A percentile compares a stretch with the other conserved stretches of the same genome.
phyloP scores from a whole-genome alignment of 2,113 vertebrate genomes.

The Catharus fuscescens region DNA sequence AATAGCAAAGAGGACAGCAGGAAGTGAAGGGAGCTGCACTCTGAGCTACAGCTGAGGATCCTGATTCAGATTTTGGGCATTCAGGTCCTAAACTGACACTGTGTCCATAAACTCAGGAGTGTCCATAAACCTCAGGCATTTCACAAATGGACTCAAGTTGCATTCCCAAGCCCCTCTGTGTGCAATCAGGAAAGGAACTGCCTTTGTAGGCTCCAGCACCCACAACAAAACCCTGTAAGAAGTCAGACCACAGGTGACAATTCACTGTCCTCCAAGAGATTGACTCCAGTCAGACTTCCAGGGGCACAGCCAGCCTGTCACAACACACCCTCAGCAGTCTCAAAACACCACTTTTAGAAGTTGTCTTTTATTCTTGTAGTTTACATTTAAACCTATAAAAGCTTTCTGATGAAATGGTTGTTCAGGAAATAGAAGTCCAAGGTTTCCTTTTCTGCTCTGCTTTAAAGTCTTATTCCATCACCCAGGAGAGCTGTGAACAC shows the following conservation, averaged over 20 bases:
- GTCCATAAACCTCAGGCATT: background rate
- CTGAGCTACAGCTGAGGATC: background rate
- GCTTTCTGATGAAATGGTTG: background rate
- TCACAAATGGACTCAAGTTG: background rate
- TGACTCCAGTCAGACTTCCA: background rate
- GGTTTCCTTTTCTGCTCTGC: background rate
- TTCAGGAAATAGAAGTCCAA: background rate
- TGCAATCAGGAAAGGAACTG: background rate
- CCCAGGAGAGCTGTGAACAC: background rate
- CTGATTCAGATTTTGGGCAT: background rate
- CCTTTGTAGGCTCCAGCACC: background rate
- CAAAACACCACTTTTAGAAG: background rate
- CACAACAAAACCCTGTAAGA: background rate
- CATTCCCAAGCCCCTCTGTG: background rate
- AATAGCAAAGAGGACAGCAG: accelerated
- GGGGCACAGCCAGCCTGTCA: background rate
- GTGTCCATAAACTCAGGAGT: background rate
- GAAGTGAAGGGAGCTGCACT: background rate
- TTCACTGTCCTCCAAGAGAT: background rate
- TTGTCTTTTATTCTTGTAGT: background rate
- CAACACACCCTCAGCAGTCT: background rate
- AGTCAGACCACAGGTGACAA: background rate
- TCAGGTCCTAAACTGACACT: background rate
- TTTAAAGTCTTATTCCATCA: background rate
- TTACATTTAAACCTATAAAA: background rate